phyloP scores from a whole-genome alignment of 2,797 vertebrate genomes.

The Trachops cirrhosus region DNA sequence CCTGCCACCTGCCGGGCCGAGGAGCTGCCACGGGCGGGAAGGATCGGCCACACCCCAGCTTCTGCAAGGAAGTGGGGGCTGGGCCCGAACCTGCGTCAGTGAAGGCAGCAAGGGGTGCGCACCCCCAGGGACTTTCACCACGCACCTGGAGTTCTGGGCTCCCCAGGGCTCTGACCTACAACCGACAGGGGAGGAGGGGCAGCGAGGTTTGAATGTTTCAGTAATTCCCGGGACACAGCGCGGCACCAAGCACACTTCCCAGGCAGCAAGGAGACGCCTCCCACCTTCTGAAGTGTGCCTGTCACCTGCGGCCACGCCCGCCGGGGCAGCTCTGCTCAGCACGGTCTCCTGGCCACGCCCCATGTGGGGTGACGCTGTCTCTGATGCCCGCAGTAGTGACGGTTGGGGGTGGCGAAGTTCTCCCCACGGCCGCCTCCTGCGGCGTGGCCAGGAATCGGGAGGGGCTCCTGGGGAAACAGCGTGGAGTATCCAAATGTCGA shows the following conservation, averaged over 20 bases:
- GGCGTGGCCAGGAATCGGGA: neutral
- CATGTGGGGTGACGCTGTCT: too few species aligned
- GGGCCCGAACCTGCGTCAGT: fast-evolving
- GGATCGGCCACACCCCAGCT: fast-evolving
- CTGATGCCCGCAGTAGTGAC: fast-evolving
- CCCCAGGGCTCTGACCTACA: neutral
- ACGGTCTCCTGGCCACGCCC: fast-evolving
- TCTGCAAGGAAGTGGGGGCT: neutral
- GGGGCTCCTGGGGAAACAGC: neutral
- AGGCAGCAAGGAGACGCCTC: neutral
- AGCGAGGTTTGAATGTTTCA: neutral
- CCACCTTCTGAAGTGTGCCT: fast-evolving
- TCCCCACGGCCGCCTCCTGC: neutral
- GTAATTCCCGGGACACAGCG: neutral
- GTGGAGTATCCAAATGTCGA: neutral
- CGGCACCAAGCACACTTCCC: neutral
- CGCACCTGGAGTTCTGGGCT: neutral
- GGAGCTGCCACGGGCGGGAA: too few species aligned
- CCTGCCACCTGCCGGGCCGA: neutral
- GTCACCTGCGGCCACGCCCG: neutral
- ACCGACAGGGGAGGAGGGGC: neutral
- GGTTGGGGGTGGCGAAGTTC: fast-evolving
- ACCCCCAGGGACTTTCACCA: fast-evolving
- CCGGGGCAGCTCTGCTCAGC: neutral
- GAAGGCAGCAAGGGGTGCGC: neutral